Base-by-base conservation (phyloP, 2,113 vertebrate species). In the Dasyurus viverrinus region DNA sequence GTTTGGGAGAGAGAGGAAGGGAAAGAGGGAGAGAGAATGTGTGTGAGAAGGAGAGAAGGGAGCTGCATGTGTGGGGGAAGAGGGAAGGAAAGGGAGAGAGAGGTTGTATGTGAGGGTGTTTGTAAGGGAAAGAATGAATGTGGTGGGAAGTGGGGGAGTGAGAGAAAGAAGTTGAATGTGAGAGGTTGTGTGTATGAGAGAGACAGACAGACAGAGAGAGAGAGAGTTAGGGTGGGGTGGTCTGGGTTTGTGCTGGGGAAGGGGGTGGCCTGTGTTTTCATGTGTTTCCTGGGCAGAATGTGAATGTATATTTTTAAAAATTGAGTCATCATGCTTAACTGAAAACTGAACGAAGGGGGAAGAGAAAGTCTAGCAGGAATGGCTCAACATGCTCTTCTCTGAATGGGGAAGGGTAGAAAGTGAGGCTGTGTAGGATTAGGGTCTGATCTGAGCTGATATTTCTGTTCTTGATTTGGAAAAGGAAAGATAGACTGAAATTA, bases 381-480 rank as follows among this genome's bases (percentile, higher is more conserved):
- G 92, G 90, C 46, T 53, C 92, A 93, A 90, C 91, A 53, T 95
- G 92, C 54, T 91, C 68, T 92, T 60, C 91, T 90, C 95, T 91
- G 95, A 90, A 60, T 90, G 94, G 90, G 94, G 50, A 95, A 94
- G 26, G 94, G 53, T 93, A 91, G 96, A 89, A 54, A 92, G 91
- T 84, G 93, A 92, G 53, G 92, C 93, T 6, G 12, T 92, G 92
- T 96, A 95, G 96, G 97, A 97, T 95, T 46, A 57, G 90, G 84
- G 95, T 92, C 60, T 93, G 54, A 90, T 96, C 95, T 96, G 47
- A 95, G 68, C 94, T 91, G 94, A 93, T 94, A 97, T 95, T 97
- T 97, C 96, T 97, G 96, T 98, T 93, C 96, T 96, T 95, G 96
- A 95, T 93, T 93, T 97, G 95, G 95, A 95, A 95, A 90, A 95